Percentiles rank a stretch among this genome's conserved stretches.
Evolutionary conservation across 1,140 invertebrate genomes (phyloP).

Genomic region (Bombyx mori): DNA sequence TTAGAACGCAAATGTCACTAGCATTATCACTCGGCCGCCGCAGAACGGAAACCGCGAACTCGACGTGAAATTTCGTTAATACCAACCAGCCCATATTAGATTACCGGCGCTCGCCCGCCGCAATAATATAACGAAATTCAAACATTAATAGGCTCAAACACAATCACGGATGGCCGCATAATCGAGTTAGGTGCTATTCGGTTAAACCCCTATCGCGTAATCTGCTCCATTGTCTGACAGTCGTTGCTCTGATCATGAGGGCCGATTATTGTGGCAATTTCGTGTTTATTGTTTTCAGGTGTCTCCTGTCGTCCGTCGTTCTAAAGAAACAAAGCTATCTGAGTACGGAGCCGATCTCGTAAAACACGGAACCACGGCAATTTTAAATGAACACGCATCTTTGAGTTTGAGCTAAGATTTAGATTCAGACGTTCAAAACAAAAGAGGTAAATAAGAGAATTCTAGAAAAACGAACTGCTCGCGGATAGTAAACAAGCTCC

Average conservation of each 20-base stretch:
- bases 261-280: slow-evolving; percentile 68
- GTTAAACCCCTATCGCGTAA: slow-evolving; percentile 63
- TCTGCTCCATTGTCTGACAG: slow-evolving; percentile 63
- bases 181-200: slow-evolving; percentile 67
- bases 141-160: slow-evolving; percentile 67
- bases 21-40: slow-evolving; percentile 22
- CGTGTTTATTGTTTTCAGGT: slow-evolving; percentile 66
- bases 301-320: slow-evolving; percentile 39
- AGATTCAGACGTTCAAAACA: no score
- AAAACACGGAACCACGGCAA: no score
- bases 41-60: slow-evolving; percentile 28
- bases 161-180: slow-evolving; percentile 67
- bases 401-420: no score
- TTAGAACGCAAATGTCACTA: slow-evolving; percentile 21
- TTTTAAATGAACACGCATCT: no score
- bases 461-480: slow-evolving; percentile 20
- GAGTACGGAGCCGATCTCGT: no score
- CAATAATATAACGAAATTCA: slow-evolving; percentile 69
- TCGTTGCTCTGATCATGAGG: slow-evolving; percentile 58
- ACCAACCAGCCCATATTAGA: slow-evolving; percentile 50
- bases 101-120: slow-evolving; percentile 47
- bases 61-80: slow-evolving; percentile 49
- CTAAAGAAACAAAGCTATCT: slow-evolving; percentile 29
- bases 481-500: slow-evolving; percentile 39
- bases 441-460: not conserved